Conservation (phyloP, 2,888 invertebrate genomes). For the Epistrophella euchroma region DNA sequence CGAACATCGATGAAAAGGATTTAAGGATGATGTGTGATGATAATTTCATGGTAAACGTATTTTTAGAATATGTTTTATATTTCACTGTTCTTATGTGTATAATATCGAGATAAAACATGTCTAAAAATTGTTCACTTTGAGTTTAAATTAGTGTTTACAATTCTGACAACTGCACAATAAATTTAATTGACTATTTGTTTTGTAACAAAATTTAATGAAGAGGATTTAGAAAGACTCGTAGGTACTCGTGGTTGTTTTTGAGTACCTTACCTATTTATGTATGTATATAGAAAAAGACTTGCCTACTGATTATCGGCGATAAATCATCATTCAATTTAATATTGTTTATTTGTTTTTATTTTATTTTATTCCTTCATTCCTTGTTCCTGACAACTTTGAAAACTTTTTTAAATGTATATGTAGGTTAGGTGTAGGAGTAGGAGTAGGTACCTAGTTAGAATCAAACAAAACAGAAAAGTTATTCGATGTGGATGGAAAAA, state of each 20-base stretch:
- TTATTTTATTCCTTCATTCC: too few relatives aligned
- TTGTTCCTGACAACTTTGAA: too few relatives aligned
- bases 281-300: too few relatives aligned
- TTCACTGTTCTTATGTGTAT: neutral
- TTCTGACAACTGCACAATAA: constrained; percentile 25
- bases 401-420: too few relatives aligned
- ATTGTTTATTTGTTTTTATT: neutral
- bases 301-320: neutral
- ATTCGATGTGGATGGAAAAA: too few relatives aligned
- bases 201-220: neutral
- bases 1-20: constrained; percentile 45
- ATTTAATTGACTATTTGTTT: neutral
- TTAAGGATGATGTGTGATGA: constrained; percentile 44
- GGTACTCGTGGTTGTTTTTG: neutral
- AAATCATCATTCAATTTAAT: neutral
- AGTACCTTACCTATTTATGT: too few relatives aligned
- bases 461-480: too few relatives aligned
- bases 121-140: neutral
- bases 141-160: neutral
- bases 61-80: constrained; percentile 28
- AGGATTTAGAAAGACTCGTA: neutral
- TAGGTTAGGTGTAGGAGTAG: too few relatives aligned
- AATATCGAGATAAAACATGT: constrained; percentile 1
- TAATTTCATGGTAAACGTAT: neutral
- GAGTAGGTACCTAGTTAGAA: too few relatives aligned